These are phyloP conservation scores for Coracopsis vasa DNA, from an alignment of 2,113 vertebrate species.

Conservation along the genomic window DNA sequence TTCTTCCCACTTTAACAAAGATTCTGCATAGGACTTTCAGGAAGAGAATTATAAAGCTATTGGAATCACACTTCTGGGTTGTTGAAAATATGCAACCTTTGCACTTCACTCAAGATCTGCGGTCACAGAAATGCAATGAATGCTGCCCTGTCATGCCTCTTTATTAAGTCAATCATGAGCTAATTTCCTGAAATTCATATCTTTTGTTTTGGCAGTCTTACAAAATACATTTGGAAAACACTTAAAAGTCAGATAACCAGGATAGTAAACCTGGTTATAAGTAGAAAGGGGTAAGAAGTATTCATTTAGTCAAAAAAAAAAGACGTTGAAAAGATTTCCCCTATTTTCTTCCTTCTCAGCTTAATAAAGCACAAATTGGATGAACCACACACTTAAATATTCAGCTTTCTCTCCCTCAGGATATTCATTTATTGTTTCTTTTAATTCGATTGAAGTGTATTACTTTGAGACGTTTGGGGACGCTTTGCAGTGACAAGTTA, in stretches of 20 bases:
- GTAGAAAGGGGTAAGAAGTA: background rate
- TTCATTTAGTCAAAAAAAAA: background rate
- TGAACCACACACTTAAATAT: background rate
- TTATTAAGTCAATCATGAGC: constrained; percentile 65
- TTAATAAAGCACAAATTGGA: background rate
- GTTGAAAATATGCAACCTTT: background rate
- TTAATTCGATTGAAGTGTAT: background rate
- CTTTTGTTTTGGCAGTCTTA: constrained; percentile 22
- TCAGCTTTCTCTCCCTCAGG: background rate
- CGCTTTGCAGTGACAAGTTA: constrained; percentile 28
- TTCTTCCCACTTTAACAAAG: background rate
- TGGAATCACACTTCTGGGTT: background rate
- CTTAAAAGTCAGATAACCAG: constrained; percentile 1
- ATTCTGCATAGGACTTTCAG: background rate
- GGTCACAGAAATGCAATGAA: background rate
- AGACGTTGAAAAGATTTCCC: background rate
- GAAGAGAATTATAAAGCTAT: background rate
- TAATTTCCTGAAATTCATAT: constrained; percentile 32
- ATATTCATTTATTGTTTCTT: background rate
- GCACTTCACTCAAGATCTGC: background rate
- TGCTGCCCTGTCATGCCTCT: constrained; percentile 19
- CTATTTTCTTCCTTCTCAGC: background rate
- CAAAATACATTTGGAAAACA: background rate
- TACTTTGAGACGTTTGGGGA: background rate
- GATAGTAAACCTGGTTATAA: background rate